phyloP scores from a whole-genome alignment of 2,888 invertebrate genomes.

The Ichneumon xanthorius region DNA sequence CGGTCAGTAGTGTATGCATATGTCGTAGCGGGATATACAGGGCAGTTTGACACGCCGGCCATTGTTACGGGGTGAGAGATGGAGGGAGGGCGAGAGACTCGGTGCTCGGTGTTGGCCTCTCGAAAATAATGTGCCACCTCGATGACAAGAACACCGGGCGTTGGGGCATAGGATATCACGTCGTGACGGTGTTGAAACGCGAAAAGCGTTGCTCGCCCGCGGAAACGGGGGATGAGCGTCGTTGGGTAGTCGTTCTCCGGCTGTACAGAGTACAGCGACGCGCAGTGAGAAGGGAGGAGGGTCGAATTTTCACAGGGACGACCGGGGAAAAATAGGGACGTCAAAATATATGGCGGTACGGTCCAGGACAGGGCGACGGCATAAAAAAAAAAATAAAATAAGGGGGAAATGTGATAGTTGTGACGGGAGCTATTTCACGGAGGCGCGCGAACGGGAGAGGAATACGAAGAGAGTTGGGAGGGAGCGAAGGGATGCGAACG shows the following conservation, averaged over 20 bases:
- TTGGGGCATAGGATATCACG: constrained; percentile 54
- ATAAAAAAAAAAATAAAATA: constrained; percentile 69
- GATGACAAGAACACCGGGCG: constrained; percentile 64
- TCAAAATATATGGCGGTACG: constrained; percentile 77
- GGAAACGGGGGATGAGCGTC: constrained; percentile 35
- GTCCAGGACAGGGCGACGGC: constrained; percentile 74
- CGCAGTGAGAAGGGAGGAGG: constrained; percentile 59
- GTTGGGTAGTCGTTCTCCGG: constrained; percentile 21
- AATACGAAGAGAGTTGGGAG: constrained; percentile 47
- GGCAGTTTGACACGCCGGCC: constrained; percentile 36
- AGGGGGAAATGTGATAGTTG: constrained; percentile 80
- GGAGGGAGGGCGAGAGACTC: background rate
- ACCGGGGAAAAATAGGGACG: constrained; percentile 72
- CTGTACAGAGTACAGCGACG: background rate
- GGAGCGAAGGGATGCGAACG: constrained; percentile 55
- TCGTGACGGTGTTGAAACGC: constrained; percentile 46
- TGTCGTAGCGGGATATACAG: constrained; percentile 35
- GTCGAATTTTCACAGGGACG: constrained; percentile 67
- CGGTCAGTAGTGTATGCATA: constrained; percentile 36
- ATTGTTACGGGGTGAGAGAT: constrained; percentile 21
- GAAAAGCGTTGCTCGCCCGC: constrained; percentile 46
- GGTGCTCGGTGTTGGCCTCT: constrained; percentile 43
- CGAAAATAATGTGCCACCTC: constrained; percentile 63
- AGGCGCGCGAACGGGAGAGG: constrained; percentile 61
- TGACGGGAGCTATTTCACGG: constrained; percentile 78